A percentile compares a stretch with the other conserved stretches of the same genome.
phyloP scores from a whole-genome alignment of 2,113 vertebrate genomes.

The Raja brachyura region DNA sequence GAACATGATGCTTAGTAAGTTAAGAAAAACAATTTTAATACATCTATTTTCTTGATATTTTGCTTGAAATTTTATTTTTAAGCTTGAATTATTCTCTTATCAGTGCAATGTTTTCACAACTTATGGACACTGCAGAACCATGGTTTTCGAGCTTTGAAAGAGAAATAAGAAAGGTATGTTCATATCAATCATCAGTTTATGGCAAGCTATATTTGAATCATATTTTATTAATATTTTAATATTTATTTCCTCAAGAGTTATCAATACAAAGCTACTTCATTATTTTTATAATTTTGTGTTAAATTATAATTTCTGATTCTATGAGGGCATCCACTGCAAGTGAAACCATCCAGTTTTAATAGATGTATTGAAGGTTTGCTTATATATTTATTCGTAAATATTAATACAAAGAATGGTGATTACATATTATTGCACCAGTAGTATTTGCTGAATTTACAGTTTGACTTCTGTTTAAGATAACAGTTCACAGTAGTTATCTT shows the following conservation, averaged over 20 bases:
- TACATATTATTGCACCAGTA: neutral
- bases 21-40: slow-evolving; percentile 26
- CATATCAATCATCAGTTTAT: slow-evolving; percentile 12
- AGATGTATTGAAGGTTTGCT: neutral
- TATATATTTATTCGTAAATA: neutral
- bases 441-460: neutral
- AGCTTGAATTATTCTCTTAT: slow-evolving; percentile 45
- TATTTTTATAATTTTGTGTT: neutral
- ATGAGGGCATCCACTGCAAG: neutral
- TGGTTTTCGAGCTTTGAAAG: slow-evolving; percentile 76
- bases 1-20: slow-evolving; percentile 98
- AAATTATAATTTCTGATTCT: neutral
- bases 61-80: slow-evolving; percentile 44
- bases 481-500: slow-evolving; percentile 10
- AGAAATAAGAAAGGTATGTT: slow-evolving; percentile 67
- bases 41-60: slow-evolving; percentile 19
- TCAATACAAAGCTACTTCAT: neutral
- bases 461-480: slow-evolving; percentile 21
- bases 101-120: slow-evolving; percentile 68
- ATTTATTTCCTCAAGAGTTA: neutral
- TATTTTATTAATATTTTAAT: too few relatives aligned
- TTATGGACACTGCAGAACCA: slow-evolving; percentile 72
- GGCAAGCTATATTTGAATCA: too few relatives aligned
- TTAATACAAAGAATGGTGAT: neutral
- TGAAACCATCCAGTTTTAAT: neutral